A percentile compares a stretch with the other conserved stretches of the same genome.
These are phyloP conservation scores for Aplodontia rufa DNA, from an alignment of 2,113 vertebrate species.

Conservation along the genomic window DNA sequence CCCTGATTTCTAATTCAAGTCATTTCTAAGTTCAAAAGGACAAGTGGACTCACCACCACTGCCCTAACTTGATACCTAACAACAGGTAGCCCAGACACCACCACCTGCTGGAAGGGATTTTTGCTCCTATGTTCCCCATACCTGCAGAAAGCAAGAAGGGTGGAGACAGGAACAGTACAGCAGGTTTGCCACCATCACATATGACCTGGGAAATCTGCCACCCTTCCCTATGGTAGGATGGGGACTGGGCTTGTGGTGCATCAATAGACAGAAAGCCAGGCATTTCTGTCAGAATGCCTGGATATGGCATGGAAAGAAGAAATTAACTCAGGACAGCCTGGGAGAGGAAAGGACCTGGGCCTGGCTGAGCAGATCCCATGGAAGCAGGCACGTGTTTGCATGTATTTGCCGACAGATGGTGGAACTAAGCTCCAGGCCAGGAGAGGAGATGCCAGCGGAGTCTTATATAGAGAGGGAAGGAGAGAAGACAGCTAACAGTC, in stretches of 20 bases:
- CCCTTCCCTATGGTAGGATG: fast-evolving
- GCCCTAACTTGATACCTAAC: too few species aligned
- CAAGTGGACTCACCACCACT: neutral
- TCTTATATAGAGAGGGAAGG: neutral
- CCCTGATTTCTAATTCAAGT: neutral
- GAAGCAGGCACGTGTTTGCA: fast-evolving
- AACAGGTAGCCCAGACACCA: neutral
- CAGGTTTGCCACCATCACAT: neutral
- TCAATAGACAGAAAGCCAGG: too few species aligned
- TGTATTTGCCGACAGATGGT: neutral
- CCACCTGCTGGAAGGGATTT: neutral
- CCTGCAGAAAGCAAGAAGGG: neutral
- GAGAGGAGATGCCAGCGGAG: neutral
- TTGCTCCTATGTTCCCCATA: neutral
- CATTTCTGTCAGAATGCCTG: too few species aligned
- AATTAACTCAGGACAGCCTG: neutral
- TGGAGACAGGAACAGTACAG: fast-evolving
- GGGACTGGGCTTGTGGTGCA: fast-evolving
- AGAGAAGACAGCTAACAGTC: too few species aligned
- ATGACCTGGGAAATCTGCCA: neutral
- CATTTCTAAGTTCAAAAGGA: neutral
- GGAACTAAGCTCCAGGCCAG: neutral
- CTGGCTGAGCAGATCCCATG: fast-evolving
- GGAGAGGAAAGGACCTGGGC: neutral
- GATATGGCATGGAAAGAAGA: neutral